phyloP scores from a whole-genome alignment of 2,888 invertebrate species.

The Lasioglossum morio region DNA sequence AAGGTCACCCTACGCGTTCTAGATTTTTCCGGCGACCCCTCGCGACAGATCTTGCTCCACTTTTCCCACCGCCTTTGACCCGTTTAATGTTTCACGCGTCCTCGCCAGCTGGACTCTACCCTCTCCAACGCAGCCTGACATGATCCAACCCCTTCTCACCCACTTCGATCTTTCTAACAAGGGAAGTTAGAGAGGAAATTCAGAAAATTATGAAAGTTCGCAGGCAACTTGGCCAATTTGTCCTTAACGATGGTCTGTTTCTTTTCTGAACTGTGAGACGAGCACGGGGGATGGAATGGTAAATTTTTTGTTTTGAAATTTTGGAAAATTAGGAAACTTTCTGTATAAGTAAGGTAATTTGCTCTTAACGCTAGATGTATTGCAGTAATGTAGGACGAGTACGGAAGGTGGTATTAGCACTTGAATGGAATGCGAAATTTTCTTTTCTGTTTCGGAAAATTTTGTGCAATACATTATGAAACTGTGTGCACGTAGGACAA shows the following conservation, averaged over 20 bases:
- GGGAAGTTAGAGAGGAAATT: neutral
- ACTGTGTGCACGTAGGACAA: too few relatives aligned
- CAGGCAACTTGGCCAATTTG: neutral
- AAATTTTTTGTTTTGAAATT: too few relatives aligned
- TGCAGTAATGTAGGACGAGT: too few relatives aligned
- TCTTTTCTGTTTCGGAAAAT: too few relatives aligned
- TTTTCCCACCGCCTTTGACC: neutral
- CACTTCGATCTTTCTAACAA: slow-evolving; percentile 20
- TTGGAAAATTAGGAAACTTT: too few relatives aligned
- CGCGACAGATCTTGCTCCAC: neutral
- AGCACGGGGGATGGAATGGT: too few relatives aligned
- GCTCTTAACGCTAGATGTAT: too few relatives aligned
- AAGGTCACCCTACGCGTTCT: too few relatives aligned
- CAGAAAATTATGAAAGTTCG: neutral
- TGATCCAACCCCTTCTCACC: neutral
- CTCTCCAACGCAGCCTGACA: neutral
- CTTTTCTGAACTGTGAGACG: neutral
- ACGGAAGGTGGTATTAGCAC: too few relatives aligned
- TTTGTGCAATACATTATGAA: too few relatives aligned
- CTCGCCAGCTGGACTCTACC: neutral
- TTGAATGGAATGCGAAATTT: too few relatives aligned
- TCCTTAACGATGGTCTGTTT: neutral
- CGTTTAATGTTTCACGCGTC: slow-evolving; percentile 30
- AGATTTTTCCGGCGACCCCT: neutral
- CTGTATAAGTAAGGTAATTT: too few relatives aligned